Percentiles rank a stretch among this genome's conserved stretches.
Evolutionary conservation across 2,113 vertebrate genomes (phyloP).

Genomic region (Colinus virginianus): DNA sequence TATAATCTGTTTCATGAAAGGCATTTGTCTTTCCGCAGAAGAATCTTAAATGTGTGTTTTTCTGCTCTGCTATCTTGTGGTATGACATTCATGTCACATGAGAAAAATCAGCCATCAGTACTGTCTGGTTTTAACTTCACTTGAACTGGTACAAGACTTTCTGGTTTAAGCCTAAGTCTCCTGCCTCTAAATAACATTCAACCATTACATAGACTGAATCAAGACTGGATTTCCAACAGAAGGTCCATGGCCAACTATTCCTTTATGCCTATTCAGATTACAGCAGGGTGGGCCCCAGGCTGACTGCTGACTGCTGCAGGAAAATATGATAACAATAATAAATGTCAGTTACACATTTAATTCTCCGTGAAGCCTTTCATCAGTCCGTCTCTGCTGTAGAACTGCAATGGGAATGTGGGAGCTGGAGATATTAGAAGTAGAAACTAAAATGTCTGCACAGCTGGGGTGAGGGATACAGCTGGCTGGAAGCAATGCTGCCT

Average conservation of each 20-base stretch:
- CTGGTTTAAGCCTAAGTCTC: not conserved
- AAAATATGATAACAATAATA: not conserved
- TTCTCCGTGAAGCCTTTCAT: not conserved
- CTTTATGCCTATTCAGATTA: not conserved
- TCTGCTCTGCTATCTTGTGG: not conserved
- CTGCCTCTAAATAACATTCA: slow-evolving; percentile 8
- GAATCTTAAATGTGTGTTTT: not conserved
- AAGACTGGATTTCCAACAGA: slow-evolving; percentile 2
- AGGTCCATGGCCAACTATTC: not conserved
- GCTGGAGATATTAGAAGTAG: not conserved
- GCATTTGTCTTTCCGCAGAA: not conserved
- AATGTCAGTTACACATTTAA: not conserved
- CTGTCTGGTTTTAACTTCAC: not conserved
- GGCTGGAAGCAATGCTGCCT: not conserved
- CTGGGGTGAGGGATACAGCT: not conserved
- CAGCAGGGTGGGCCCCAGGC: not conserved
- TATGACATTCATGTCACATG: not conserved
- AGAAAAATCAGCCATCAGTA: not conserved
- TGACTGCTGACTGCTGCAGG: not conserved
- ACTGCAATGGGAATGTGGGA: not conserved
- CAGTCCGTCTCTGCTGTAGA: not conserved
- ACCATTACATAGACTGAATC: slow-evolving; percentile 9
- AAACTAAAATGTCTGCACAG: not conserved
- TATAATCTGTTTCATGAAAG: not conserved
- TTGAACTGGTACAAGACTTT: not conserved